Base-by-base conservation (phyloP, 1,140 invertebrate genomes). In the Calosoma granatense region DNA sequence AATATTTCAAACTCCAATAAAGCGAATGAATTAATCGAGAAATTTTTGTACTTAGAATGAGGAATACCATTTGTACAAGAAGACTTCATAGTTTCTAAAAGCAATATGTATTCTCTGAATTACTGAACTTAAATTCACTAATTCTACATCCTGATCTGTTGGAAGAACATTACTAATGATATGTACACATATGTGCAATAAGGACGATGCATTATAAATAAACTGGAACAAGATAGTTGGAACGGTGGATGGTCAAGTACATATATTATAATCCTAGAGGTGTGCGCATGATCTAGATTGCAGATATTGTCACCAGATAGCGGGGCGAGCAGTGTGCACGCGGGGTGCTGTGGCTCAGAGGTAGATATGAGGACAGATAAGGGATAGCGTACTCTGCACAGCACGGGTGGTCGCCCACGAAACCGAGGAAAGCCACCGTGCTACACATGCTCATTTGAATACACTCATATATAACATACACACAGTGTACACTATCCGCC, bases 291-390 rank as follows among this genome's bases (percentile, higher is more conserved):
- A 70, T 70, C 68, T 70, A 67, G 68, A 70, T 68, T 68, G 68
- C 56, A 69, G 70, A 71, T 71, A 62, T 71, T 71, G 70, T 71
- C 70, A 70, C 70, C 70, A 71, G 70, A 71, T 71, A 70, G 58
- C 54, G 58, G 63, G 57, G n/a, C n/a, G 56, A 53, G 23, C 58
- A 57, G 56, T 60, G 58, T 61, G 62, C 61, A 55, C 61, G 65
- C 64, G 68, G 63, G 65, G 69, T n/a, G n/a, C 26, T 9, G n/a
- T n/a, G n/a, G n/a, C n/a, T n/a, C 26, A 4, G 4, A 14, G 14
- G 26, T 14, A 30, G 26, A 30, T 30, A 30, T 14, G 26, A 30
- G n/a, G 26, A 30, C 26, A 54, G 53, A 54, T 54, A 54, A 68
- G 68, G 63, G 39, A 22, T 15, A 53, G 61, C 68, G 69, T 70